A percentile compares a stretch with the other conserved stretches of the same genome.
These are phyloP conservation scores for Tenthredo distinguenda DNA, from an alignment of 2,888 invertebrate species.

Conservation along the genomic window DNA sequence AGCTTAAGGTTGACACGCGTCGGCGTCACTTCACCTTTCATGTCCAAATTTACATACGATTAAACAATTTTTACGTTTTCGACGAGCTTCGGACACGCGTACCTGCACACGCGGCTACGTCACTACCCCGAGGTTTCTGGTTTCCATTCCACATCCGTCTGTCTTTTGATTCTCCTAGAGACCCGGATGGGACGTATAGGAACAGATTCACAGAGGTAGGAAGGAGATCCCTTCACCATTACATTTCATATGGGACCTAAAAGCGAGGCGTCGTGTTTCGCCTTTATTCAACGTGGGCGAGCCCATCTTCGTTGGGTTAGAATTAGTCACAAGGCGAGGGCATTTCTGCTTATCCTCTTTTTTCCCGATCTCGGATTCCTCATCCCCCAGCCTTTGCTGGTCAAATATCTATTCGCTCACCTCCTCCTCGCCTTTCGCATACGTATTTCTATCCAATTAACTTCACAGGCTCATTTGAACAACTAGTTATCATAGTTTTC, in stretches of 20 bases:
- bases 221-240: constrained; percentile 43
- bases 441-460: too few species aligned
- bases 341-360: constrained; percentile 49
- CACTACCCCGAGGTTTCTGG: constrained; percentile 66
- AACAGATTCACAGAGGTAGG: constrained; percentile 39
- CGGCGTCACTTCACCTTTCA: background rate
- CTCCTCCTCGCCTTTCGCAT: background rate
- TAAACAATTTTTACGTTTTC: constrained; percentile 8
- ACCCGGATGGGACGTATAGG: background rate
- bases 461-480: background rate
- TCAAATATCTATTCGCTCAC: background rate
- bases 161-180: constrained; percentile 23
- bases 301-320: constrained; percentile 51
- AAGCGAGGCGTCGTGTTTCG: constrained; percentile 5
- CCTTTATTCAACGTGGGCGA: constrained; percentile 62
- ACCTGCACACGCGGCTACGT: background rate
- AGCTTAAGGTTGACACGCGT: constrained; percentile 30
- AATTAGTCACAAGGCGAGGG: constrained; percentile 50
- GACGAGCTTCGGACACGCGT: constrained; percentile 30
- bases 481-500: background rate
- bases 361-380: constrained; percentile 38
- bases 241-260: background rate
- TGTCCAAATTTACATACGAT: background rate
- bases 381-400: background rate
- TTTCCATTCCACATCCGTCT: constrained; percentile 67